Evolutionary conservation across 2,113 vertebrate genomes (phyloP).

Genomic region (Strix uralensis): DNA sequence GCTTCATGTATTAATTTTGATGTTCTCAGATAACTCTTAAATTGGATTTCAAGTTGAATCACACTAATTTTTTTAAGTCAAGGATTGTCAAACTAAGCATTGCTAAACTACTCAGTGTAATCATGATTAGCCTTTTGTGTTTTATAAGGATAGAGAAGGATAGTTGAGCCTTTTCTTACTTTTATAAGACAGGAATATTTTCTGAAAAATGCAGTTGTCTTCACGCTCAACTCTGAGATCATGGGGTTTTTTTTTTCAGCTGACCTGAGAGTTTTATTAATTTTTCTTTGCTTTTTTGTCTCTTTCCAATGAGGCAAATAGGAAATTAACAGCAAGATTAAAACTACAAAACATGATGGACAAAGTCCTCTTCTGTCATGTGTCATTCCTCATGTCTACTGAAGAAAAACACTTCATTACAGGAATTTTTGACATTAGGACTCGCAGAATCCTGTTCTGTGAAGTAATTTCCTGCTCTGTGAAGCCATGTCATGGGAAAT

Average conservation of each 20-base stretch:
- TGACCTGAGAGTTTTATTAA: background rate
- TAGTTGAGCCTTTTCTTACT: background rate
- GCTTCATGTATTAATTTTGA: background rate
- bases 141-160: background rate
- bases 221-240: background rate
- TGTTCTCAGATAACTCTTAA: background rate
- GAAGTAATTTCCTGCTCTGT: background rate
- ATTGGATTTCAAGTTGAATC: slow-evolving; percentile 22
- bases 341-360: background rate
- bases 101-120: background rate
- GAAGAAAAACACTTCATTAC: background rate
- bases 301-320: slow-evolving; percentile 31
- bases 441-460: background rate
- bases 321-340: background rate
- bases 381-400: background rate
- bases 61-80: slow-evolving; percentile 6
- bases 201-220: background rate
- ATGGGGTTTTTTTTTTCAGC: background rate
- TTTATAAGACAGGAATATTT: background rate
- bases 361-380: slow-evolving; percentile 2
- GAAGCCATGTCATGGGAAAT: background rate
- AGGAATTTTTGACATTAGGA: background rate
- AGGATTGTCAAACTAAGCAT: background rate
- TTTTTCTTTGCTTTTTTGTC: slow-evolving; percentile 15
- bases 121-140: background rate